Evolutionary conservation across 1,140 invertebrate genomes (phyloP).

Genomic region (Scaptodrosophila lebanonensis): DNA sequence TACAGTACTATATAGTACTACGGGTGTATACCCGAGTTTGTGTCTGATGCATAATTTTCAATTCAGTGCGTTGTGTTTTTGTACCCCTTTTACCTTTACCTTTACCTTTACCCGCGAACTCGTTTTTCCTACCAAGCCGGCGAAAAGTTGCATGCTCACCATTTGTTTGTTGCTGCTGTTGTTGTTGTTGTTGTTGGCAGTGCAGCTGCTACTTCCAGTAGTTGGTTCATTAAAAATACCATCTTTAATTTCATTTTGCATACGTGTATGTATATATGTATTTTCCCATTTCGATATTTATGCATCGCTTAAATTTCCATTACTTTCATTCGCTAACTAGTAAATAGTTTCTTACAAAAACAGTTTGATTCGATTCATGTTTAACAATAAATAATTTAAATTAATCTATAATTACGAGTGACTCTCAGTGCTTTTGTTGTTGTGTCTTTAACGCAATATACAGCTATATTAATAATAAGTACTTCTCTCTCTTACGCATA

Average conservation of each 20-base stretch:
- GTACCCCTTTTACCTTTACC: no score
- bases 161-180: neutral
- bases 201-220: slow-evolving; percentile 9
- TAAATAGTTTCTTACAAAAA: slow-evolving; percentile 52
- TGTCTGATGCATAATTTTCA: slow-evolving; percentile 38
- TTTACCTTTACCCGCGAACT: no score
- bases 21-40: no score
- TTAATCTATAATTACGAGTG: slow-evolving; percentile 61
- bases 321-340: slow-evolving; percentile 65
- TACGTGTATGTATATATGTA: slow-evolving; percentile 40
- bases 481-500: no score
- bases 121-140: slow-evolving; percentile 13
- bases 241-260: slow-evolving; percentile 41
- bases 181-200: neutral
- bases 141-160: slow-evolving; percentile 44
- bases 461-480: slow-evolving; percentile 29
- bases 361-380: slow-evolving; percentile 8
- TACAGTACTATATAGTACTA: no score
- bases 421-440: slow-evolving; percentile 62
- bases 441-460: slow-evolving; percentile 25
- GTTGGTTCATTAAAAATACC: no score
- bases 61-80: slow-evolving; percentile 31
- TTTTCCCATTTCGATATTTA: slow-evolving; percentile 51
- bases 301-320: slow-evolving; percentile 53
- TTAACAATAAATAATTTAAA: slow-evolving; percentile 65